Conservation (phyloP, 2,797 vertebrate species). For the Picus viridis region DNA sequence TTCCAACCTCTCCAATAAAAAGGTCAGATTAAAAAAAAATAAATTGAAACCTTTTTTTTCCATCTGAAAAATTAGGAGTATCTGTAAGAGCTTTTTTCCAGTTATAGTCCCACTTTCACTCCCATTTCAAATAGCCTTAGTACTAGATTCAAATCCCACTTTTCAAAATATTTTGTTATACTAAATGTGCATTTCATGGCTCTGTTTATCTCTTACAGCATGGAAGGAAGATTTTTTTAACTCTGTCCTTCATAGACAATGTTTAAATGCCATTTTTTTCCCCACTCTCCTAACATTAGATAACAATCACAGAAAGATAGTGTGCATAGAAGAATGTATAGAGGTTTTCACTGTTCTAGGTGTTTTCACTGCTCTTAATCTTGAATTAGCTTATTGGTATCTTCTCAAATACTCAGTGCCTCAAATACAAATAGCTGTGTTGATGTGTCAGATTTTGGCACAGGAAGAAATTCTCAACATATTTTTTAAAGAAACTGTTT, state of each 20-base stretch:
- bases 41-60: background rate
- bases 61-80: background rate
- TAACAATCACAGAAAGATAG: background rate
- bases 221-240: background rate
- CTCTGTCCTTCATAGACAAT: background rate
- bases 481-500: background rate
- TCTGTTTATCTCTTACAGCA: background rate
- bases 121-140: background rate
- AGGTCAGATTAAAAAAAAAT: background rate
- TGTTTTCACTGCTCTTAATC: background rate
- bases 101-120: background rate
- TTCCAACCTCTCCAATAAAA: background rate
- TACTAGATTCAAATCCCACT: background rate
- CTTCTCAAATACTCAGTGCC: background rate
- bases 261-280: background rate
- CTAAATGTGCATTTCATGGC: background rate
- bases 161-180: conserved; percentile 5
- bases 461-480: background rate
- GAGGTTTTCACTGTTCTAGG: background rate
- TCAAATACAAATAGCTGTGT: no score
- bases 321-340: background rate
- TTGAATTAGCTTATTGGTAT: background rate
- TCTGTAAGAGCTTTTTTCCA: background rate
- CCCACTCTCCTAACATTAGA: background rate
- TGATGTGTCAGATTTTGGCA: background rate